phyloP scores from a whole-genome alignment of 1,140 invertebrate species.

The Hylyphantes graminicola region DNA sequence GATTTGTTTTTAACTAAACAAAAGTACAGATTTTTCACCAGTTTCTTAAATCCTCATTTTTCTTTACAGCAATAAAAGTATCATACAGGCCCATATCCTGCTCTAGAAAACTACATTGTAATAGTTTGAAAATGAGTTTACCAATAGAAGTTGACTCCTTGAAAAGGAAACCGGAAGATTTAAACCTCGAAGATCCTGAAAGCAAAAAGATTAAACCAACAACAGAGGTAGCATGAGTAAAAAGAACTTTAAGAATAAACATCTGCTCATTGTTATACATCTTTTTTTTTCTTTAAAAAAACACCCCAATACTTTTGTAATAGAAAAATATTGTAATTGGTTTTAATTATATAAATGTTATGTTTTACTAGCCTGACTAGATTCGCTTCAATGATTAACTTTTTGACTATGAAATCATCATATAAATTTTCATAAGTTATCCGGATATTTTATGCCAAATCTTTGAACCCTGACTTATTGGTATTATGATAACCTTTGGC shows the following conservation, averaged over 20 bases:
- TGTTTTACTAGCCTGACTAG: not conserved
- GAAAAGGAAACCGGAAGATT: conserved; percentile 7
- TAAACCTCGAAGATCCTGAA: not conserved
- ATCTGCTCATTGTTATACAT: not conserved
- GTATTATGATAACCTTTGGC: too few relatives aligned
- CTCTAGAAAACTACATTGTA: too few relatives aligned
- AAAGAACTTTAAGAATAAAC: not conserved
- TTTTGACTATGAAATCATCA: not conserved
- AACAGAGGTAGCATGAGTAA: not conserved
- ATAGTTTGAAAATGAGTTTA: not conserved
- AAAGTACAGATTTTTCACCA: too few relatives aligned
- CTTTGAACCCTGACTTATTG: too few relatives aligned
- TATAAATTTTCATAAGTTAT: too few relatives aligned
- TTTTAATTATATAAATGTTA: not conserved
- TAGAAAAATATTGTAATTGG: not conserved
- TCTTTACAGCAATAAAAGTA: too few relatives aligned
- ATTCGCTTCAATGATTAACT: not conserved
- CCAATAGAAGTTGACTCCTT: not conserved
- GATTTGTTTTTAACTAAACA: too few relatives aligned
- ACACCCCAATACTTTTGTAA: not conserved
- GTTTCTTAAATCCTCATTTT: too few relatives aligned
- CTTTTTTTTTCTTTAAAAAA: not conserved
- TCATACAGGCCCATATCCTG: too few relatives aligned
- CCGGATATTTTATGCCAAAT: too few relatives aligned
- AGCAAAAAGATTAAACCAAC: conserved; percentile 4